Base-by-base conservation (phyloP, 2,113 vertebrate genomes). In the Poicephalus meyeri region DNA sequence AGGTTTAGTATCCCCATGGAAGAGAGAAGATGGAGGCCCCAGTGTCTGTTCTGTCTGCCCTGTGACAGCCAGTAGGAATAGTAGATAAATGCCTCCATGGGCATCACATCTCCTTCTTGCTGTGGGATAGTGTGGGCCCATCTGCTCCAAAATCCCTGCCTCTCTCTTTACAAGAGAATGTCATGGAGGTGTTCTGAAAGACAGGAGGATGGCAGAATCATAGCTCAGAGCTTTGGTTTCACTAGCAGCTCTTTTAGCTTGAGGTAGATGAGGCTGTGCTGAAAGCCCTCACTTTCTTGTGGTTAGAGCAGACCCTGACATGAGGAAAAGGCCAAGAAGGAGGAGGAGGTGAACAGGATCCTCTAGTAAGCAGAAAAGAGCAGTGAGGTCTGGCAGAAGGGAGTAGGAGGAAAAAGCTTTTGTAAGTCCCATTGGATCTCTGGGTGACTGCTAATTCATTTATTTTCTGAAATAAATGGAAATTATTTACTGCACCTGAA, bases 71-170 rank as follows among this genome's bases (percentile, higher is more conserved):
- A 37, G 21, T 41, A 14, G 39, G 11, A 71, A 70, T 10, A 46
- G 8, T 0, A 72, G 29, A 35, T 9, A 73, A 82, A 46, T 33
- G 8, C 10, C 9, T 29, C 20, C 37, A 7, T 35, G 33, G 18
- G 14, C 18, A 28, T 18, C 1, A 5, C 10, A 9, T 35, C 4
- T 63, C 26, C 19, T 63, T 80, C n/a, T 41, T 58, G 13, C 16
- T 77, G 24, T 65, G 23, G 0, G 1, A 14, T 35, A 11, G 12
- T 10, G 3, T 68, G 28, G 8, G 3, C 3, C 16, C 13, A 42
- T 56, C 23, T 61, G 7, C 20, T 74, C 33, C 20, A 65, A 73
- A 78, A 28, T 50, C 6, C 49, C 41, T 80, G 37, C 6, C 9
- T 89, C 25, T 88, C 9, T 17, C 37, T 85, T 73, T 70, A 44